Evolutionary conservation across 1,140 invertebrate genomes (phyloP).

Genomic region (Euglossa dilemma): DNA sequence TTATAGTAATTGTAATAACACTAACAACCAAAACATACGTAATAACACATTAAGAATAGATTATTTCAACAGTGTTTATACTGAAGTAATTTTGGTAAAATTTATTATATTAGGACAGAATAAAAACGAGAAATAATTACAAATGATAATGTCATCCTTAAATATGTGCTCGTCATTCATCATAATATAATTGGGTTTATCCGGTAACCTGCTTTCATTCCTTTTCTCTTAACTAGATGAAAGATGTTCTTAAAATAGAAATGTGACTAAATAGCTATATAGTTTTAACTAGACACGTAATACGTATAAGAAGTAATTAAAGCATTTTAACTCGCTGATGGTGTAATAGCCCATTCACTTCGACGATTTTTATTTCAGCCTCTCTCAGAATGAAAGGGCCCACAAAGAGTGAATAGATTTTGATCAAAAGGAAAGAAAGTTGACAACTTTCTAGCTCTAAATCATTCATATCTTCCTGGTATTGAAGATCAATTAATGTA

Average conservation of each 20-base stretch:
- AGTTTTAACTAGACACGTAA: slow-evolving; percentile 2
- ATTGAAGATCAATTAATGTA: no score
- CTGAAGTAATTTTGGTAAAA: no score
- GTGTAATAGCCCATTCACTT: slow-evolving; percentile 13
- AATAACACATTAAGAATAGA: no score
- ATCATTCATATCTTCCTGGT: background rate
- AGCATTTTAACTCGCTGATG: background rate
- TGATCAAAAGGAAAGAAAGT: slow-evolving; percentile 6
- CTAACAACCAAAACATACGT: no score
- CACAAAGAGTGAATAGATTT: background rate
- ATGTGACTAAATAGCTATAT: background rate
- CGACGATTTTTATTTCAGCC: background rate
- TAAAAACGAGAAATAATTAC: no score
- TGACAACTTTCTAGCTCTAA: background rate
- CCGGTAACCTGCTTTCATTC: no score
- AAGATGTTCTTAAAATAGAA: background rate
- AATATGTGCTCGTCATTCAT: no score
- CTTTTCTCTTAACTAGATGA: background rate
- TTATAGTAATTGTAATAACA: no score
- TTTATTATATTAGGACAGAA: no score
- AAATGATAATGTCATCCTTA: no score
- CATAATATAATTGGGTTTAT: no score
- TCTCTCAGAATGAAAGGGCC: background rate
- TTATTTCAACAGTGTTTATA: no score
- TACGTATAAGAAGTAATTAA: background rate